A percentile compares a stretch with the other conserved stretches of the same genome.
Evolutionary conservation across 2,888 invertebrate genomes (phyloP).

Genomic region (Agrotis ipsilon): DNA sequence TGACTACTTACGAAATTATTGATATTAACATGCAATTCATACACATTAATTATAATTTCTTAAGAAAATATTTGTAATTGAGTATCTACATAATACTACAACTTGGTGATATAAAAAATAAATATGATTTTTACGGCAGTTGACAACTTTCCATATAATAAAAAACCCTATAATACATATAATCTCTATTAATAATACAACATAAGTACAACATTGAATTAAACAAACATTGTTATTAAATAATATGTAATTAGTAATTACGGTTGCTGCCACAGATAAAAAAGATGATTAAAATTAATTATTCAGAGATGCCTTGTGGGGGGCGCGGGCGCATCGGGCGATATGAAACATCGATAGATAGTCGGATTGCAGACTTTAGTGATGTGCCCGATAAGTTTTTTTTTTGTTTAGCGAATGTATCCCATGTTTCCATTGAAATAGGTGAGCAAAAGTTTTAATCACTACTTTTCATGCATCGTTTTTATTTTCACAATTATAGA

Average conservation of each 20-base stretch:
- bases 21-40: too few relatives aligned
- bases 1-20: too few relatives aligned
- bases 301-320: slow-evolving; percentile 65
- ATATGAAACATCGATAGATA: slow-evolving; percentile 61
- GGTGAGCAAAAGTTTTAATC: slow-evolving; percentile 1
- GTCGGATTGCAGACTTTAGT: slow-evolving; percentile 53
- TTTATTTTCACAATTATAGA: background rate
- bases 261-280: slow-evolving; percentile 36
- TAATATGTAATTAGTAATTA: slow-evolving; percentile 46
- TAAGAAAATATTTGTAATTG: background rate
- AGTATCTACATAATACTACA: background rate
- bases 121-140: background rate
- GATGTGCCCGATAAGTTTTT: slow-evolving; percentile 46
- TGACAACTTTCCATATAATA: background rate
- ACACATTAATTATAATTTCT: too few relatives aligned
- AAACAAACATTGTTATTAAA: slow-evolving; percentile 47
- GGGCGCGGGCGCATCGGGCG: slow-evolving; percentile 60
- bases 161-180: background rate
- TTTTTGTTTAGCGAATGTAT: slow-evolving; percentile 21
- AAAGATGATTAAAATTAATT: slow-evolving; percentile 72
- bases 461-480: background rate
- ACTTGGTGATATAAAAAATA: background rate
- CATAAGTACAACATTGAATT: slow-evolving; percentile 3
- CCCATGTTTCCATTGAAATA: background rate
- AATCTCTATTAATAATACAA: slow-evolving; percentile 19